Percentiles rank a stretch among this genome's conserved stretches.
phyloP scores from a whole-genome alignment of 2,888 invertebrate genomes.

The Heliconius ismenius region DNA sequence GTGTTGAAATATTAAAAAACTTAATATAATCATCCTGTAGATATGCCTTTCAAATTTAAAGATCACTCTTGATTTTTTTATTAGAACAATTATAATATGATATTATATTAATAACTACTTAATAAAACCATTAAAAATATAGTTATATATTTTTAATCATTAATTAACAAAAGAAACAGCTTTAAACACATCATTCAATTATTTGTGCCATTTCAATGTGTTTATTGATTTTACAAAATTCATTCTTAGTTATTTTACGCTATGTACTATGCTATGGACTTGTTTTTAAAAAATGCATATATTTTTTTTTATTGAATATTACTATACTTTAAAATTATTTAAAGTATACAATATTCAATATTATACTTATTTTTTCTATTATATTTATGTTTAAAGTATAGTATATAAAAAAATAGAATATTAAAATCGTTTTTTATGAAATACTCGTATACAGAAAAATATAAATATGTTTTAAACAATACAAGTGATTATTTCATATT shows the following conservation, averaged over 20 bases:
- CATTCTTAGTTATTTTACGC: neutral
- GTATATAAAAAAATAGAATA: no score
- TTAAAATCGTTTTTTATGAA: neutral
- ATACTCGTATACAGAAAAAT: neutral
- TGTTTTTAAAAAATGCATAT: no score
- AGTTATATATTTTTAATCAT: neutral
- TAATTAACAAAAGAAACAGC: conserved; percentile 27
- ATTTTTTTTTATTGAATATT: no score
- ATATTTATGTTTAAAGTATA: no score
- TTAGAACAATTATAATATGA: neutral
- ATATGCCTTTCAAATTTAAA: neutral
- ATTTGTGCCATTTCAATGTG: conserved; percentile 36
- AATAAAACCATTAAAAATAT: neutral
- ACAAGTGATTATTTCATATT: neutral
- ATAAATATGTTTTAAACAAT: neutral
- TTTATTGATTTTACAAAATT: neutral
- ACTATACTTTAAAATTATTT: no score
- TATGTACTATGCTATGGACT: neutral
- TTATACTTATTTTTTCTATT: no score
- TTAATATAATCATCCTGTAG: neutral
- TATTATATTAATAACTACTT: neutral
- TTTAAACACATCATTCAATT: conserved; percentile 37
- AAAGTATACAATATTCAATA: no score
- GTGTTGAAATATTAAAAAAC: neutral
- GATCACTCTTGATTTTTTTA: neutral